phyloP scores from a whole-genome alignment of 2,797 vertebrate genomes.

The Aviceda leuphotes region DNA sequence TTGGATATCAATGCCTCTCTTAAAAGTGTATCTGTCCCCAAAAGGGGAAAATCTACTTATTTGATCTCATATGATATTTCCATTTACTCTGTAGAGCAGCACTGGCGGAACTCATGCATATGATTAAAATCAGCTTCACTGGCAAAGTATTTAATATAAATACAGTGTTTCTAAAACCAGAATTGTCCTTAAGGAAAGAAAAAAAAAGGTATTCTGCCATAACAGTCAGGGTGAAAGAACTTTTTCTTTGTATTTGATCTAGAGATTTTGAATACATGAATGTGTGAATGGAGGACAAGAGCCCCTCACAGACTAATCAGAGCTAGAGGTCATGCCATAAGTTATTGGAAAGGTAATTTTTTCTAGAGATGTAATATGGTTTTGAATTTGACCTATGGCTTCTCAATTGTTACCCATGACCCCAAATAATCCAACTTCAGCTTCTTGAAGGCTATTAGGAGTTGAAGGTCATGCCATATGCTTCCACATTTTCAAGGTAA shows the following conservation, averaged over 20 bases:
- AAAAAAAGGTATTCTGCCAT: not conserved
- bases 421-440: conserved; percentile 57
- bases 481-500: conserved; percentile 51
- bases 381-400: conserved; percentile 64
- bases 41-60: conserved; percentile 24
- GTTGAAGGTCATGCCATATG: conserved; percentile 26
- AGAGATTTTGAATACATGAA: conserved; percentile 58
- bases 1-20: conserved; percentile 32
- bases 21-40: conserved; percentile 32
- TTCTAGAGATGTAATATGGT: conserved; percentile 34
- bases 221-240: not conserved
- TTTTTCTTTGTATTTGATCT: not conserved
- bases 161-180: not conserved
- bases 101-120: not conserved
- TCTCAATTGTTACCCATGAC: conserved; percentile 40
- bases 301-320: conserved; percentile 21
- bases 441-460: conserved; percentile 48
- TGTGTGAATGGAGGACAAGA: conserved; percentile 38
- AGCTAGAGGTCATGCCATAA: conserved; percentile 39
- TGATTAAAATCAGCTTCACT: conserved; percentile 26
- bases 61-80: not conserved
- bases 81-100: not conserved
- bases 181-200: not conserved
- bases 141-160: not conserved
- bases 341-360: conserved; percentile 56